phyloP scores from a whole-genome alignment of 2,113 vertebrate genomes.

The Tamias sibiricus region DNA sequence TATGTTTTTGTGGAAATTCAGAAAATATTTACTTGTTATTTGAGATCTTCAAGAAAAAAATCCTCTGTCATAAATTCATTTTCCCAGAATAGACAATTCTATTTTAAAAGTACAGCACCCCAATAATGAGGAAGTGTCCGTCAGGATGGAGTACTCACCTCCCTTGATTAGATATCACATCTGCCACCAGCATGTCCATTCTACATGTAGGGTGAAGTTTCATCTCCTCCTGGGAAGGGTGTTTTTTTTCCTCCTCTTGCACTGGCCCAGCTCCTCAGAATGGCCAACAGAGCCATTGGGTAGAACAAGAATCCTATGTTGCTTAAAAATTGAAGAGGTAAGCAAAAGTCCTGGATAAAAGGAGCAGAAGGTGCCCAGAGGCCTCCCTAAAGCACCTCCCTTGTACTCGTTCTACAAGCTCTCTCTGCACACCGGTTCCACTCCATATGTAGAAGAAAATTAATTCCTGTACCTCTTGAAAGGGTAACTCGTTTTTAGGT shows the following conservation, averaged over 20 bases:
- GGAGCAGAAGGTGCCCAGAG: background rate
- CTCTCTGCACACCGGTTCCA: background rate
- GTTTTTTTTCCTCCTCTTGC: fast-evolving
- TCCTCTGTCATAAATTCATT: background rate
- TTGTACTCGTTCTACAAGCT: background rate
- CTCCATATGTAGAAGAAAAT: background rate
- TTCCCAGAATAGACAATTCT: background rate
- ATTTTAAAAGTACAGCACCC: background rate
- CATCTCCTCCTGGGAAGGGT: background rate
- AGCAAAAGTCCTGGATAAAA: background rate
- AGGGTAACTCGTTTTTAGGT: background rate
- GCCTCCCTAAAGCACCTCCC: too few species aligned
- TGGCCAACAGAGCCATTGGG: background rate
- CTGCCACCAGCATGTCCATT: background rate
- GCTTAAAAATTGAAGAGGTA: background rate
- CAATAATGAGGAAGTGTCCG: background rate
- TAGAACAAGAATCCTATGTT: background rate
- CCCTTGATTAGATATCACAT: background rate
- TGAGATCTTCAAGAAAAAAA: background rate
- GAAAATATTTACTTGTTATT: background rate
- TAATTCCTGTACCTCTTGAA: background rate
- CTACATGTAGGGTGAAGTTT: background rate
- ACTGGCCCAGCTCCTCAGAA: background rate
- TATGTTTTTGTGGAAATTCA: constrained; percentile 1
- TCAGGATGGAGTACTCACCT: background rate